phyloP scores from a whole-genome alignment of 2,888 invertebrate genomes.

The Diaprepes abbreviatus region DNA sequence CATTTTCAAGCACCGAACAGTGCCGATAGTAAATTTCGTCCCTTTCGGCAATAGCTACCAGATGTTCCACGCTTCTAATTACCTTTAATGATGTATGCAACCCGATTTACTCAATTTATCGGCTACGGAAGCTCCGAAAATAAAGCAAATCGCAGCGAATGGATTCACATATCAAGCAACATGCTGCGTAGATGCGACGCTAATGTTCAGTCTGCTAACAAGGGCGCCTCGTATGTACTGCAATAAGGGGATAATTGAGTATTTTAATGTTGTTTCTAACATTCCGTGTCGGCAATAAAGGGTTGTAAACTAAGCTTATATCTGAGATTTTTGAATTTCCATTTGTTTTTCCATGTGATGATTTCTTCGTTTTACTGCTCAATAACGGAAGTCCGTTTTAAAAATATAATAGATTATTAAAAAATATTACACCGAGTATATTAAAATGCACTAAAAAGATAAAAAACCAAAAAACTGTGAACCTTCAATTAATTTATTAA shows the following conservation, averaged over 20 bases:
- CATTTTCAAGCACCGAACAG: constrained; percentile 26
- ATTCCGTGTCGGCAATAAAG: constrained; percentile 26
- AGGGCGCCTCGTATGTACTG: constrained; percentile 42
- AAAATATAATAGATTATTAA: no score
- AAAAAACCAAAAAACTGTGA: no score
- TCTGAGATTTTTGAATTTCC: not conserved
- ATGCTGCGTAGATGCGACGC: constrained; percentile 53
- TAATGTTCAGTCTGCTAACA: constrained; percentile 38
- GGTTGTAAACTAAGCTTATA: constrained; percentile 17
- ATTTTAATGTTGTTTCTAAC: constrained; percentile 47
- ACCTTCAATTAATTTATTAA: no score
- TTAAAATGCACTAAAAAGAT: no score
- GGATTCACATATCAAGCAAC: constrained; percentile 60
- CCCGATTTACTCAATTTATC: constrained; percentile 49
- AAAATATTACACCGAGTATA: no score
- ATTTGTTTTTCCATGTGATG: not conserved
- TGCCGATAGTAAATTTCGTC: constrained; percentile 38
- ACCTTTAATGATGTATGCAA: constrained; percentile 62
- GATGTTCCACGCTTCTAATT: constrained; percentile 59
- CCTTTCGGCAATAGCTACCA: constrained; percentile 53
- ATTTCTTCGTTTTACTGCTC: no score
- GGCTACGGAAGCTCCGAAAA: constrained; percentile 44
- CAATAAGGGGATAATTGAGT: constrained; percentile 49
- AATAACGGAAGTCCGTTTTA: no score
- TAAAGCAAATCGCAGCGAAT: constrained; percentile 51